phyloP scores from a whole-genome alignment of 2,888 invertebrate genomes.

The Drosophila rellima region DNA sequence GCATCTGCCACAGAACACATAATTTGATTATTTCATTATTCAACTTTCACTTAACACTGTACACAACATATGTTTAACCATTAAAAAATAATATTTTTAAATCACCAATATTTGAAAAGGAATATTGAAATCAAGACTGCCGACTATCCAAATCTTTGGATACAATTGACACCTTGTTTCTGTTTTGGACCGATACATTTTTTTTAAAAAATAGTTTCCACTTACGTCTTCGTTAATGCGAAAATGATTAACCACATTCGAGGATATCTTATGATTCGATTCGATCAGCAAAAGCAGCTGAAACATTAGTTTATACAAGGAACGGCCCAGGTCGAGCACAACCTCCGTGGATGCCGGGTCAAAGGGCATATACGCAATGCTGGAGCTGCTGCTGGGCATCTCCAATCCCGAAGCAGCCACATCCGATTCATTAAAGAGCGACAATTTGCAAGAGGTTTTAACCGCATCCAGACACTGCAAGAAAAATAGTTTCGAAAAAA shows the following conservation, averaged over 20 bases:
- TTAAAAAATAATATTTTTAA: no score
- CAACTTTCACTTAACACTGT: no score
- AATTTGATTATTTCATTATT: background rate
- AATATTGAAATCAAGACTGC: no score
- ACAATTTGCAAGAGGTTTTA: constrained; percentile 92
- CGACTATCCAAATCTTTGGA: no score
- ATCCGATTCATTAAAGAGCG: constrained; percentile 88
- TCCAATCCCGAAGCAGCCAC: constrained; percentile 85
- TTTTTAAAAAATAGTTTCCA: no score
- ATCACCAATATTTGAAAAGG: no score
- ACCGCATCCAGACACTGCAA: constrained; percentile 92
- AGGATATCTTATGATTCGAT: constrained; percentile 93
- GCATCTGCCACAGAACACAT: constrained; percentile 85
- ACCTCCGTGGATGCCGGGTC: constrained; percentile 89
- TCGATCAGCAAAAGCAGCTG: constrained; percentile 96
- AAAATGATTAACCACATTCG: constrained; percentile 88
- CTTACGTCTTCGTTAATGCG: constrained; percentile 88
- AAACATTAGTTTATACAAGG: constrained; percentile 96
- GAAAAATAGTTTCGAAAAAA: background rate
- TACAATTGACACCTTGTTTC: no score
- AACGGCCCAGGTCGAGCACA: constrained; percentile 93
- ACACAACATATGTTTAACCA: no score
- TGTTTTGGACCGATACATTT: no score
- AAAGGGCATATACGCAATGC: constrained; percentile 84
- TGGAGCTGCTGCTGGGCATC: constrained; percentile 81